A percentile compares a stretch with the other conserved stretches of the same genome.
Conservation (phyloP, 2,888 invertebrate species). For the Macaria liturata region DNA sequence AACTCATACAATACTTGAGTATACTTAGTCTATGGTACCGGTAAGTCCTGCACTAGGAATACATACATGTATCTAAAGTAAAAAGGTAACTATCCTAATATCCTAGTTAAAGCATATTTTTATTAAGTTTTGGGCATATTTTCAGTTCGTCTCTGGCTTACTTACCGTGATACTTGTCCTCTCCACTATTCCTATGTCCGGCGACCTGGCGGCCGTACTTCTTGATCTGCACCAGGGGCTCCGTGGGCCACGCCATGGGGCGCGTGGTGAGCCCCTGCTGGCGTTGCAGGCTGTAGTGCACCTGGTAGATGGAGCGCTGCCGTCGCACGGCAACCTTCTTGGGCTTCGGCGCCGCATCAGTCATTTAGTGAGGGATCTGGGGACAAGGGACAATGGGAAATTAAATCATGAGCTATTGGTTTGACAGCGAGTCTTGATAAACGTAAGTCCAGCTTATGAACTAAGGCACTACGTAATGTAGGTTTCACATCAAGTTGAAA, state of each 20-base stretch:
- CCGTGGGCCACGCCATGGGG: constrained; percentile 49
- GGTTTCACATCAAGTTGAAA: too few relatives aligned
- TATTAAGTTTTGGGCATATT: too few relatives aligned
- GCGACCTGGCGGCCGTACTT: constrained; percentile 68
- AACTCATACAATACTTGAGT: too few relatives aligned
- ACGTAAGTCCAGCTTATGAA: too few relatives aligned
- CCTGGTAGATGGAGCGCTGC: constrained; percentile 70
- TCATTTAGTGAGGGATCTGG: constrained; percentile 63
- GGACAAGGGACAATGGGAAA: constrained; percentile 22
- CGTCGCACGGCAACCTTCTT: constrained; percentile 43
- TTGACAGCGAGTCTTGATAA: too few relatives aligned
- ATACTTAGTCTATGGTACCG: too few relatives aligned
- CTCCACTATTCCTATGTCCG: constrained; percentile 54
- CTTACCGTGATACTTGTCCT: constrained; percentile 62
- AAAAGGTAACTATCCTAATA: too few relatives aligned
- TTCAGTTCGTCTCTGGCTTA: neutral
- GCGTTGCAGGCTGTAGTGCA: constrained; percentile 63
- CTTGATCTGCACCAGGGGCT: constrained; percentile 47
- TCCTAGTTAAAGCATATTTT: too few relatives aligned
- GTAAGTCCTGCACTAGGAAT: too few relatives aligned
- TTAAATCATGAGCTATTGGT: too few relatives aligned
- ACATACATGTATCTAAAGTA: too few relatives aligned
- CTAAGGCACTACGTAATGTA: too few relatives aligned
- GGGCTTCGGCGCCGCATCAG: constrained; percentile 51
- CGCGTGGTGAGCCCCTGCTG: constrained; percentile 55